A percentile compares a stretch with the other conserved stretches of the same genome.
phyloP scores from a whole-genome alignment of 2,888 invertebrate species.

The Himalopsyche anomala region DNA sequence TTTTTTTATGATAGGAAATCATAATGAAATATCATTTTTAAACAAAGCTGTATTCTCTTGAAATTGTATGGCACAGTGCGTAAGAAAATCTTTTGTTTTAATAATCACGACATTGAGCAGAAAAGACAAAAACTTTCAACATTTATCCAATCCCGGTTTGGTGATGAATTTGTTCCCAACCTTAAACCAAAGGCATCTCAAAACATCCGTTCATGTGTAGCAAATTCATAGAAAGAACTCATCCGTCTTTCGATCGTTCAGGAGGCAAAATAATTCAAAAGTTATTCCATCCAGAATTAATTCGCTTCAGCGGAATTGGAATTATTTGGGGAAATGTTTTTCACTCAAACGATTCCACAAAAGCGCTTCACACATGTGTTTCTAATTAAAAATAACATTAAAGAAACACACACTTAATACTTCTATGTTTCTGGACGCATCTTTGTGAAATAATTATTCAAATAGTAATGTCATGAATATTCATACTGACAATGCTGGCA shows the following conservation, averaged over 20 bases:
- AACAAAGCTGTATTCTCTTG: no score
- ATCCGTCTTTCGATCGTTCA: slow-evolving; percentile 13
- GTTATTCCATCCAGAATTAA: slow-evolving; percentile 26
- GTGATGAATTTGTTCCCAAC: neutral
- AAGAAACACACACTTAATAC: neutral
- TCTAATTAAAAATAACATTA: slow-evolving; percentile 17
- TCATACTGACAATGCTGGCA: no score
- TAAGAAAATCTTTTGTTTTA: no score
- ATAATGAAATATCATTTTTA: no score
- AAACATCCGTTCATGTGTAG: neutral
- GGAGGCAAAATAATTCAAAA: slow-evolving; percentile 33
- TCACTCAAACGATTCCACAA: slow-evolving; percentile 5
- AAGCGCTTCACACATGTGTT: slow-evolving; percentile 10
- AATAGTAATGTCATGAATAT: no score
- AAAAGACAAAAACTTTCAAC: no score
- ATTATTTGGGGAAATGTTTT: slow-evolving; percentile 30
- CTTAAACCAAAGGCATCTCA: neutral
- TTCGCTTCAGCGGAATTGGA: slow-evolving; percentile 4
- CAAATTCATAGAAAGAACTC: neutral
- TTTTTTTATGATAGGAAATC: no score
- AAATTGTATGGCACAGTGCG: no score
- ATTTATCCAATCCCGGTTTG: no score
- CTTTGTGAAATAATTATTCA: no score
- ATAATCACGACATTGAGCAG: no score
- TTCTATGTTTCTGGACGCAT: no score